Base-by-base conservation (phyloP, 1,140 invertebrate species). In the Atta cephalotes region DNA sequence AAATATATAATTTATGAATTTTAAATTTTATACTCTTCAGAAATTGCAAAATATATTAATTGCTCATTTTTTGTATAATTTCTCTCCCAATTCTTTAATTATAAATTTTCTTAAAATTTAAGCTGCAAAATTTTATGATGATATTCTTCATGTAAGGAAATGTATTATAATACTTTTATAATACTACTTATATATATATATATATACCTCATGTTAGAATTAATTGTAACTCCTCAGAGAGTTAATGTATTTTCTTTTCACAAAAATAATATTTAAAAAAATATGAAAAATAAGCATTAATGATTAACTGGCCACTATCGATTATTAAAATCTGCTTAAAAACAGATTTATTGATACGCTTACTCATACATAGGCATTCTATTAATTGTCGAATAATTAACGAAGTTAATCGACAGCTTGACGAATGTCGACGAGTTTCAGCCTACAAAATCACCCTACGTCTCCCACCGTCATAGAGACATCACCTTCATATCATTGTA, bases 351-450 rank as follows among this genome's bases (percentile, higher is more conserved):
- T 92, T 86, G 81, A 87, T 25, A 25, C 74, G 88, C 45, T 89
- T 58, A 78, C 65, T 74, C 84, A 82, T 77, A 58, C 71, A 80
- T 87, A 88, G 85, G 88, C 90, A 84, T 82, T 85, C 66, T 89
- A 92, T 92, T 91, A 92, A 91, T 91, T 88, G 91, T 89, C 89
- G 90, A 93, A 94, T 95, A 94, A 94, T 93, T 92, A 94, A 95
- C 92, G 90, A 94, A 93, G 91, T 94, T 94, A 94, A 94, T 94
- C 93, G 94, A 94, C 93, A 93, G 92, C 88, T 91, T 89, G 91
- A 93, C 92, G 94, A 93, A 90, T 93, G 93, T 92, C 91, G 92
- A 91, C 91, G 89, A 92, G 89, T 87, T 86, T 74, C 89, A 84
- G 70, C 80, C 80, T 74, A 84, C 70, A 84, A 84, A 84, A 74